A percentile compares a stretch with the other conserved stretches of the same genome.
Conservation (phyloP, 1,140 invertebrate species). For the Eupristina koningsbergeri region DNA sequence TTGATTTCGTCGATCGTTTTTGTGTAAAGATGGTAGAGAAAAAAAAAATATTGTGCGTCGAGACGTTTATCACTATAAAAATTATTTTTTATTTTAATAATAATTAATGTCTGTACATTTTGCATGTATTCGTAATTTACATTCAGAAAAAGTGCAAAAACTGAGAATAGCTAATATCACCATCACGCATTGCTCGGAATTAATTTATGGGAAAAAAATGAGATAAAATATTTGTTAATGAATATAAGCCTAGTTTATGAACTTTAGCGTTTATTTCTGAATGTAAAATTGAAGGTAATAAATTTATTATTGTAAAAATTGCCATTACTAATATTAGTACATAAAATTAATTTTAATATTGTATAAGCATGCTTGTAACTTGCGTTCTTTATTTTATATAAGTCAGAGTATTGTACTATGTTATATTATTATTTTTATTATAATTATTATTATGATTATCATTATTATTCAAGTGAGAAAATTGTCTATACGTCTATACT, state of each 20-base stretch:
- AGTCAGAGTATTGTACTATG: conserved; percentile 45
- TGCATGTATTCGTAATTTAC: conserved; percentile 47
- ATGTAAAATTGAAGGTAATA: conserved; percentile 47
- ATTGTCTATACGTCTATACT: conserved; percentile 46
- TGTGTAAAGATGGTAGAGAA: conserved; percentile 11
- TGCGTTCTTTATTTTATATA: conserved; percentile 52
- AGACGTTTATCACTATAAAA: conserved; percentile 36
- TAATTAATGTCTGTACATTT: conserved; percentile 50
- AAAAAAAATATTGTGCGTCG: conserved; percentile 39
- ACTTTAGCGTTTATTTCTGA: conserved; percentile 38
- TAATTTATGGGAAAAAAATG: background rate
- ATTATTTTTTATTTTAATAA: conserved; percentile 46
- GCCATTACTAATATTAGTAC: conserved; percentile 50
- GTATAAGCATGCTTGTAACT: conserved; percentile 48
- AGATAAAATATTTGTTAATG: background rate
- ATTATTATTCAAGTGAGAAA: conserved; percentile 42
- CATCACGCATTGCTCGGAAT: conserved; percentile 28
- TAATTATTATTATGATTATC: conserved; percentile 39
- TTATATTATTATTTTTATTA: conserved; percentile 49
- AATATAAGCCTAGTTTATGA: background rate
- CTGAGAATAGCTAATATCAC: background rate
- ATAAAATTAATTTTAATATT: conserved; percentile 48
- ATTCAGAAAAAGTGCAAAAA: conserved; percentile 43
- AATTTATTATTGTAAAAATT: conserved; percentile 51
- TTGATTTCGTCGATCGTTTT: conserved; percentile 43